Evolutionary conservation across 1,140 invertebrate genomes (phyloP), one percentile per base, ranked within the genome.

Genomic region (Drosophila quadrilineata): DNA sequence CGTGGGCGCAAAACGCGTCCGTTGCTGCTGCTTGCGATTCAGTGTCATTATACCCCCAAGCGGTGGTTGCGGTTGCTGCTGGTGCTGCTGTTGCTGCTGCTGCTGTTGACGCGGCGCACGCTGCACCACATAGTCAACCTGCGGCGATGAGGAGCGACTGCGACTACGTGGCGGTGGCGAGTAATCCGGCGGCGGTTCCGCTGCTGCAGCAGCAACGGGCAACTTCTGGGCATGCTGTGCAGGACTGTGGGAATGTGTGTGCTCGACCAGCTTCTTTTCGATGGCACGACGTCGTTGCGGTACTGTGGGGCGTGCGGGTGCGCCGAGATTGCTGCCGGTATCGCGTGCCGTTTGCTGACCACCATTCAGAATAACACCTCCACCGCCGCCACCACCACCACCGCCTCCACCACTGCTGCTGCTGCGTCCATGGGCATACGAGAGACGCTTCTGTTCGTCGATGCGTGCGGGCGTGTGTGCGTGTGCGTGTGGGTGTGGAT

Each of bases 171-270:
- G 91, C 1, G 93, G 93, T 1, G 93, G 93, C 2, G 93, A 94
- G 76, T 94, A 94, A 75, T 94, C 93, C 1, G 93, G 93, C 10
- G 93, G 93, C 3, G 93, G 93, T 73, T 94, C 93, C 49, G 75
- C 8, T 0, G 84, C 67, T 0, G n/a, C 45, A 3, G 28, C 21
- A 1, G 58, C 49, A 6, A 38, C 29, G 4, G n/a, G 56, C 12
- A 53, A 8, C 49, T 53, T 53, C 5, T 29, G 33, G 26, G 26
- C 5, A 22, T 28, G 29, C 33, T 72, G 35, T 64, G 60, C 43
- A n/a, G n/a, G n/a, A n/a, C n/a, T n/a, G n/a, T n/a, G n/a, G n/a
- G n/a, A n/a, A 2, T 38, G 36, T 19, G 36, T 66, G 69, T 60
- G 77, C 67, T 88, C 74, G 24, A 62, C 72, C 38, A 89, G 50